Conservation (phyloP, 2,113 vertebrate species). For the Camelus dromedarius region DNA sequence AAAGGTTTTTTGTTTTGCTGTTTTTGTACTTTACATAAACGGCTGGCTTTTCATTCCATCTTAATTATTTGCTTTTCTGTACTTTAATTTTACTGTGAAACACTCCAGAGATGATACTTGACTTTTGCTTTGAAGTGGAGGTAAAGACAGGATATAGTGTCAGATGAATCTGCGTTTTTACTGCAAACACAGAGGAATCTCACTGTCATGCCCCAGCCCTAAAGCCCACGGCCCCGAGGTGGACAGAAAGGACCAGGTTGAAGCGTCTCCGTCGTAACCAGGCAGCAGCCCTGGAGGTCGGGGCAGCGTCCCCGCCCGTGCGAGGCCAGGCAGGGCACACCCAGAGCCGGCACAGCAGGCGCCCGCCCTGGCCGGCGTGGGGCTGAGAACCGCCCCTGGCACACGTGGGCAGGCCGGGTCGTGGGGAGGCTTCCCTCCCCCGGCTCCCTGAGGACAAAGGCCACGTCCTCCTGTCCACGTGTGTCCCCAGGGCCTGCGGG, state of each 20-base stretch:
- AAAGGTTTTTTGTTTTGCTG: no score
- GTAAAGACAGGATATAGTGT: accelerated
- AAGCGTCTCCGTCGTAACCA: background rate
- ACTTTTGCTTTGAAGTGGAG: background rate
- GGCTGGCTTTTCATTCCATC: background rate
- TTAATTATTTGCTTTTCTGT: background rate
- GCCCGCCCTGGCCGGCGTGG: no score
- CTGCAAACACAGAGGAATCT: background rate
- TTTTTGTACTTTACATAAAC: background rate
- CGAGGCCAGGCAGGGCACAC: no score
- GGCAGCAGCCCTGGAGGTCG: no score
- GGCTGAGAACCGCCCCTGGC: no score
- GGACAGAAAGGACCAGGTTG: background rate
- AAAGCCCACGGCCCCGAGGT: accelerated
- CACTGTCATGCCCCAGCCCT: accelerated
- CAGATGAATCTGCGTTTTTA: accelerated
- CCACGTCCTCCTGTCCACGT: no score
- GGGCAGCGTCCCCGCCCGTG: no score
- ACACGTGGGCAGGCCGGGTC: background rate
- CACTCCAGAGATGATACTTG: background rate
- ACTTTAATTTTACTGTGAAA: background rate
- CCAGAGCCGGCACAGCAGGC: no score
- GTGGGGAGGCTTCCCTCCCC: background rate
- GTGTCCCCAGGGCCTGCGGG: background rate
- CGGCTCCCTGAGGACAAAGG: background rate